Percentiles rank a stretch among this genome's conserved stretches.
phyloP scores from a whole-genome alignment of 2,797 vertebrate genomes.

The Hemitrygon akajei region DNA sequence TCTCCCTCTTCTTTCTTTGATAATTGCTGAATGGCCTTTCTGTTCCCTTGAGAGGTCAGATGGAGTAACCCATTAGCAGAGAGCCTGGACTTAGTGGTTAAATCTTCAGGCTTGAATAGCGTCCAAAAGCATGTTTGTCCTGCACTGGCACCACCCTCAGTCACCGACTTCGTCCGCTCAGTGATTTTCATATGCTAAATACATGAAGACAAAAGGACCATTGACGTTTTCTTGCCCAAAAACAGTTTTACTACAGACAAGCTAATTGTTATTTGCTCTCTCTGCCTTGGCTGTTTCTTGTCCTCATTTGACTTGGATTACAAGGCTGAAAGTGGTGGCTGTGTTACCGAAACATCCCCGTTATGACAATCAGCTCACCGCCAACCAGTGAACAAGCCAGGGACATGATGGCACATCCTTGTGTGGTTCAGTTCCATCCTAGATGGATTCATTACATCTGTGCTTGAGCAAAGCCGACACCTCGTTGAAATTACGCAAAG shows the following conservation, averaged over 20 bases:
- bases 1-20: background rate
- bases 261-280: too few relatives aligned
- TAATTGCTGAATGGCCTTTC: background rate
- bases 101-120: background rate
- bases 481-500: background rate
- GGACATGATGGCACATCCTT: background rate
- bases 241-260: background rate
- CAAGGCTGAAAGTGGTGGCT: background rate
- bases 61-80: background rate
- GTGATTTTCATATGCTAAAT: background rate
- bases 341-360: background rate
- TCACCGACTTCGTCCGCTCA: background rate
- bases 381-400: background rate
- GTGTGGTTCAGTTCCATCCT: background rate
- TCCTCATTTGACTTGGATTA: background rate
- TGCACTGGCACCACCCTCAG: background rate
- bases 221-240: background rate
- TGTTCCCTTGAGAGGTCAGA: background rate
- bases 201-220: background rate
- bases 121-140: background rate
- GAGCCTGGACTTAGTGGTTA: background rate
- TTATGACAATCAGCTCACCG: too few relatives aligned
- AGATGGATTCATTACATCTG: background rate
- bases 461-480: too few relatives aligned
- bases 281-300: background rate